These are phyloP conservation scores for Fabriciana adippe DNA, from an alignment of 2,888 invertebrate genomes.

Conservation along the genomic window DNA sequence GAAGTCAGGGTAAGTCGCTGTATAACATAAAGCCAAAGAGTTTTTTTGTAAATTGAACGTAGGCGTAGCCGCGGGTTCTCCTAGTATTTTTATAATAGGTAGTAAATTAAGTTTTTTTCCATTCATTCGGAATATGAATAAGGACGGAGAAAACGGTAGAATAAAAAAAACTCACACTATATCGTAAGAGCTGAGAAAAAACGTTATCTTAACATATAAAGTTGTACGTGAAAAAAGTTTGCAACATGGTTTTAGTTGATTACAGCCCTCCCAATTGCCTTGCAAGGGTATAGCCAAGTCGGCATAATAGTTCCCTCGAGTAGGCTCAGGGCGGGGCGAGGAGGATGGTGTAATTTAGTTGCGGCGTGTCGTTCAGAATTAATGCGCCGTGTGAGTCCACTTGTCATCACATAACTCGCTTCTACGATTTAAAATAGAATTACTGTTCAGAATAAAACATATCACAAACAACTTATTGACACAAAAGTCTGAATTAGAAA, in stretches of 20 bases:
- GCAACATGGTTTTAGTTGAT: conserved; percentile 32
- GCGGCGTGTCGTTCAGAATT: conserved; percentile 51
- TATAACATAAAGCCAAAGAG: too few species aligned
- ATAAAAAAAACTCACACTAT: too few species aligned
- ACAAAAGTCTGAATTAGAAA: not conserved
- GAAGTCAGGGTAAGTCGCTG: too few species aligned
- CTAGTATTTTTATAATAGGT: not conserved
- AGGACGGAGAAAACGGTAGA: too few species aligned
- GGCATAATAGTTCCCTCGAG: conserved; percentile 48
- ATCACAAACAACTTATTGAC: not conserved
- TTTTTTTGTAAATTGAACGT: too few species aligned
- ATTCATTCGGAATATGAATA: too few species aligned
- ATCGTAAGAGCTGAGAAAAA: not conserved
- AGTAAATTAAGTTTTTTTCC: too few species aligned
- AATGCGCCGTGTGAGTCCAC: conserved; percentile 46
- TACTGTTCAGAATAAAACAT: not conserved
- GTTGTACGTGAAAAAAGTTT: not conserved
- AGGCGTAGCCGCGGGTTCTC: too few species aligned
- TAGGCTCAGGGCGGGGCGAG: conserved; percentile 39
- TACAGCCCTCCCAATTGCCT: conserved; percentile 35
- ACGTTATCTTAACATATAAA: not conserved
- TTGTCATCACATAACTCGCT: conserved; percentile 36
- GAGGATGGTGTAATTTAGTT: conserved; percentile 51
- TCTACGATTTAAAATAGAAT: conserved; percentile 12
- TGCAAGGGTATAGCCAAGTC: conserved; percentile 43